Evolutionary conservation across 35 echinoderm and acorn worm species (phyloP).

Genomic region (Antedon bifida): DNA sequence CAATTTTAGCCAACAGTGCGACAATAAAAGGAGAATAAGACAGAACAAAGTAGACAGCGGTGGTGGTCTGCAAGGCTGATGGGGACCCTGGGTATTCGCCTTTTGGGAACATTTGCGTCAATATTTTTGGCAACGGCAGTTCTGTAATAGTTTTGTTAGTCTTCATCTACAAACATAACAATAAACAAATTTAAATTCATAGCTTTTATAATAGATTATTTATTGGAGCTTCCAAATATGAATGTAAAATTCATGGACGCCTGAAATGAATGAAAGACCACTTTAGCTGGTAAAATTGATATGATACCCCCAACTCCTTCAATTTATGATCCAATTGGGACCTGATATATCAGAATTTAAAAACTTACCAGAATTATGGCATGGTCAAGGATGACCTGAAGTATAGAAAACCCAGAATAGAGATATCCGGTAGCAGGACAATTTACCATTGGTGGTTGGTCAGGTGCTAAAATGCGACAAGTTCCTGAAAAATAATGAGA

Average conservation of each 20-base stretch:
- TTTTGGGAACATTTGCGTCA: constrained; percentile 40
- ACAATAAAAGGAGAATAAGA: constrained; percentile 27
- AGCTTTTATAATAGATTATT: too few species aligned
- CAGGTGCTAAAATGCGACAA: background rate
- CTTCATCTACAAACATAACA: background rate
- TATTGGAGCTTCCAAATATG: too few species aligned
- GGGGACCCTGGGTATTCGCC: background rate
- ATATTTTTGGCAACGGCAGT: constrained; percentile 8
- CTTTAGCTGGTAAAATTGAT: background rate
- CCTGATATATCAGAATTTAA: too few species aligned
- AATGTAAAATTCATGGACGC: too few species aligned
- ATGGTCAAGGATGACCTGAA: constrained; percentile 35
- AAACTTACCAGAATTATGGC: constrained; percentile 30
- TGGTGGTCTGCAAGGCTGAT: background rate
- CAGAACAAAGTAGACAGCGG: constrained; percentile 30
- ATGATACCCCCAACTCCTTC: too few species aligned
- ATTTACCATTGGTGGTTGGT: background rate
- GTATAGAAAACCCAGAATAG: constrained; percentile 23
- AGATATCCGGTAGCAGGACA: constrained; percentile 30
- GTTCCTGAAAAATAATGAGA: background rate
- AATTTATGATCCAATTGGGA: too few species aligned
- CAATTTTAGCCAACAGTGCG: constrained; percentile 19
- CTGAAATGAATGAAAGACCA: too few species aligned
- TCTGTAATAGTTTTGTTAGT: background rate
- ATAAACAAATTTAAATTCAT: too few species aligned